phyloP scores from a whole-genome alignment of 2,888 invertebrate species.

The Platerodrilus igneus region DNA sequence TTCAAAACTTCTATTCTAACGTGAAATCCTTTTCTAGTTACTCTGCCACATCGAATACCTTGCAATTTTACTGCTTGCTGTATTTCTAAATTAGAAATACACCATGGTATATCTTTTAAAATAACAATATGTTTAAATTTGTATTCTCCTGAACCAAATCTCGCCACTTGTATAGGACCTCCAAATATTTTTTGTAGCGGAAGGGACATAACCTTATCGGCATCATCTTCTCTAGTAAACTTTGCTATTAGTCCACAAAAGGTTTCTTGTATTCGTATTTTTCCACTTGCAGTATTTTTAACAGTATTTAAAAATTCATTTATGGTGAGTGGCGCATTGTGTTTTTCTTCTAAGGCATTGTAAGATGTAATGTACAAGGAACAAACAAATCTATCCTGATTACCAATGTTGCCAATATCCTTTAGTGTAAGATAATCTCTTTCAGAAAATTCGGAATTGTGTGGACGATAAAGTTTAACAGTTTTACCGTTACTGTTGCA shows the following conservation, averaged over 20 bases:
- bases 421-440: slow-evolving; percentile 7
- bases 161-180: slow-evolving; percentile 48
- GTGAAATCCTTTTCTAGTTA: slow-evolving; percentile 34
- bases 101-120: slow-evolving; percentile 51
- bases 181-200: slow-evolving; percentile 46
- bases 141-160: slow-evolving; percentile 45
- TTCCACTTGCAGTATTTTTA: slow-evolving; percentile 25
- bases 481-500: no score
- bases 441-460: slow-evolving; percentile 2
- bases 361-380: slow-evolving; percentile 28
- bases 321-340: slow-evolving; percentile 14
- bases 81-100: slow-evolving; percentile 49
- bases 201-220: slow-evolving; percentile 44
- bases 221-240: slow-evolving; percentile 44
- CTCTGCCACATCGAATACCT: slow-evolving; percentile 44
- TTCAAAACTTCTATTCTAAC: slow-evolving; percentile 45
- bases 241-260: slow-evolving; percentile 46
- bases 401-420: slow-evolving; percentile 10
- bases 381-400: slow-evolving; percentile 11
- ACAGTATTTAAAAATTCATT: slow-evolving; percentile 23
- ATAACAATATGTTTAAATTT: slow-evolving; percentile 45
- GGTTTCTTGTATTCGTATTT: slow-evolving; percentile 29
- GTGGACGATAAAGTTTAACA: no score
- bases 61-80: slow-evolving; percentile 47
- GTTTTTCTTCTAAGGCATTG: slow-evolving; percentile 17